These are phyloP conservation scores for Pantherophis alleghaniensis DNA, from an alignment of 2,797 vertebrate species.

Conservation along the genomic window DNA sequence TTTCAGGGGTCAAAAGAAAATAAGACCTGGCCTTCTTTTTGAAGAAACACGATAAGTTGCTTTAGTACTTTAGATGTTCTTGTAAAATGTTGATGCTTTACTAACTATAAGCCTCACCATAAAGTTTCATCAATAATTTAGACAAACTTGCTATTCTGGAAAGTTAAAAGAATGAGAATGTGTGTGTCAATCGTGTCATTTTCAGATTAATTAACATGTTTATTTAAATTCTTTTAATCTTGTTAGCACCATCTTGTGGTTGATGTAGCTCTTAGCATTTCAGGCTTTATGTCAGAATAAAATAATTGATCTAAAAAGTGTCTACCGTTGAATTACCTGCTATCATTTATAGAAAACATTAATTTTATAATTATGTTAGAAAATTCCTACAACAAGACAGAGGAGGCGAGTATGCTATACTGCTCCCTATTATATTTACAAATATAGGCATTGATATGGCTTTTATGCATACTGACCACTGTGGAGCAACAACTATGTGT, in stretches of 20 bases:
- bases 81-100: neutral
- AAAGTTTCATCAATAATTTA: neutral
- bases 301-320: neutral
- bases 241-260: slow-evolving; percentile 15
- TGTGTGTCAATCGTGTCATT: neutral
- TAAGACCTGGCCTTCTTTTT: no score
- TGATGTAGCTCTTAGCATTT: neutral
- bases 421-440: neutral
- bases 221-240: neutral
- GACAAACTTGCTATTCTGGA: neutral
- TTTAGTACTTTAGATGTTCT: neutral
- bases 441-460: neutral
- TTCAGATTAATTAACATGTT: neutral
- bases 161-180: neutral
- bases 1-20: no score
- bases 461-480: neutral
- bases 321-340: neutral
- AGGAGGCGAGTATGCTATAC: neutral
- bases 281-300: neutral
- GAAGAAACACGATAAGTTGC: neutral
- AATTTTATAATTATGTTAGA: neutral
- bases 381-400: neutral
- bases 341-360: neutral
- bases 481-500: neutral
- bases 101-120: neutral